Percentiles rank a stretch among this genome's conserved stretches.
These are phyloP conservation scores for Athalia rosae DNA, from an alignment of 2,888 invertebrate species.

Conservation along the genomic window DNA sequence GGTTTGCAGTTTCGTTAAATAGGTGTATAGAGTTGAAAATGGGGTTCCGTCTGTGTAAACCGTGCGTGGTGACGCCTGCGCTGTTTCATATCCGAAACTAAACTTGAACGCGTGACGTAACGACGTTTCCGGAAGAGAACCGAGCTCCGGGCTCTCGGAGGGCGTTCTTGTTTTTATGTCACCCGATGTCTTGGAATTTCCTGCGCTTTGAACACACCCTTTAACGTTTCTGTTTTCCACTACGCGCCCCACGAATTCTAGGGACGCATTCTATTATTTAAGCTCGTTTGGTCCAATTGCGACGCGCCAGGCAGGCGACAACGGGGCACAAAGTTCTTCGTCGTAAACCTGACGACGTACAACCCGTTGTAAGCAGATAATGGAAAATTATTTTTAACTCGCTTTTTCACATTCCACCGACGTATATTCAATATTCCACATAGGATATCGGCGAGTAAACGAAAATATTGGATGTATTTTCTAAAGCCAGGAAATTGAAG, in stretches of 20 bases:
- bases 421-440: constrained; percentile 11
- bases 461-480: too few species aligned
- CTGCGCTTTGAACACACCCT: constrained; percentile 31
- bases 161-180: constrained; percentile 33
- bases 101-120: constrained; percentile 30
- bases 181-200: constrained; percentile 26
- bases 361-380: constrained; percentile 23
- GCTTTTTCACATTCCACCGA: constrained; percentile 3
- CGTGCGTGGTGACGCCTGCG: constrained; percentile 6
- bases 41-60: background rate
- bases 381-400: constrained; percentile 40
- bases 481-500: background rate
- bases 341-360: constrained; percentile 38
- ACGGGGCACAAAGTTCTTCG: constrained; percentile 30
- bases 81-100: constrained; percentile 3
- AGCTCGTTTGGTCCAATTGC: constrained; percentile 44
- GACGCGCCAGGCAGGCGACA: constrained; percentile 44
- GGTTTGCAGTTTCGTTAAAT: too few species aligned
- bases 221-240: constrained; percentile 45
- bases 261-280: constrained; percentile 44
- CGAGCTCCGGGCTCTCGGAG: constrained; percentile 4
- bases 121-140: constrained; percentile 31
- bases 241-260: constrained; percentile 37
- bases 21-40: too few species aligned
- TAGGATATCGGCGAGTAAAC: too few species aligned